These are phyloP conservation scores for Timandra comae DNA, from an alignment of 2,888 invertebrate genomes.

Conservation along the genomic window DNA sequence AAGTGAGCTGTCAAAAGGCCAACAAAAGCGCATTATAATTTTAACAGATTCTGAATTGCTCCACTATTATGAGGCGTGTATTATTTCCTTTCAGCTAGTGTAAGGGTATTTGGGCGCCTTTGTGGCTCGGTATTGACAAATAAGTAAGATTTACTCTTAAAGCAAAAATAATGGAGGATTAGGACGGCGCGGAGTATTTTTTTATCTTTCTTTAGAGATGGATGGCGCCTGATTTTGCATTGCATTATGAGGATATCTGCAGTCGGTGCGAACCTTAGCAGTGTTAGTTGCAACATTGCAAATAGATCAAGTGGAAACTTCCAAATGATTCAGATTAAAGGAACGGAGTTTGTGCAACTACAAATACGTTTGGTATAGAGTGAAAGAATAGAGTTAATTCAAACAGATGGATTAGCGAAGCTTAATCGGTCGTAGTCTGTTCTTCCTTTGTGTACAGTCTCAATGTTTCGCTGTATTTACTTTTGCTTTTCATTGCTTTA, in stretches of 20 bases:
- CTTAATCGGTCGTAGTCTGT: constrained; percentile 1
- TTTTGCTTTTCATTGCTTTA: constrained; percentile 32
- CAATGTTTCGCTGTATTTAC: constrained; percentile 20
- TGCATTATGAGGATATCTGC: constrained; percentile 48
- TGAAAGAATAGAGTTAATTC: constrained; percentile 36
- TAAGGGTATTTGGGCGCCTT: constrained; percentile 73
- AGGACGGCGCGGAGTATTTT: constrained; percentile 50
- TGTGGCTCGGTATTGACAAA: constrained; percentile 76
- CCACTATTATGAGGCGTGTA: constrained; percentile 71
- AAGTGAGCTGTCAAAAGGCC: constrained; percentile 61
- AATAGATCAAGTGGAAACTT: constrained; percentile 65
- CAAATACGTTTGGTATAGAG: constrained; percentile 40
- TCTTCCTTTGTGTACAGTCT: no score
- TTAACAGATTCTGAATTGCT: constrained; percentile 74
- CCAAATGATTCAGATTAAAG: constrained; percentile 39
- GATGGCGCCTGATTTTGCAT: constrained; percentile 63
- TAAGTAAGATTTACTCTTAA: constrained; percentile 70
- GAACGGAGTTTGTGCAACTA: constrained; percentile 57
- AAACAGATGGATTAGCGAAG: constrained; percentile 24
- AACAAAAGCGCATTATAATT: constrained; percentile 73
- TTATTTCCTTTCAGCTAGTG: constrained; percentile 67
- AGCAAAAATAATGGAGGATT: constrained; percentile 71
- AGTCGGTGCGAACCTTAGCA: constrained; percentile 36
- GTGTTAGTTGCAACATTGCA: constrained; percentile 48
- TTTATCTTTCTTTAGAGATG: constrained; percentile 36